Evolutionary conservation across 1,140 invertebrate genomes (phyloP).

Genomic region (Telenomus remus): DNA sequence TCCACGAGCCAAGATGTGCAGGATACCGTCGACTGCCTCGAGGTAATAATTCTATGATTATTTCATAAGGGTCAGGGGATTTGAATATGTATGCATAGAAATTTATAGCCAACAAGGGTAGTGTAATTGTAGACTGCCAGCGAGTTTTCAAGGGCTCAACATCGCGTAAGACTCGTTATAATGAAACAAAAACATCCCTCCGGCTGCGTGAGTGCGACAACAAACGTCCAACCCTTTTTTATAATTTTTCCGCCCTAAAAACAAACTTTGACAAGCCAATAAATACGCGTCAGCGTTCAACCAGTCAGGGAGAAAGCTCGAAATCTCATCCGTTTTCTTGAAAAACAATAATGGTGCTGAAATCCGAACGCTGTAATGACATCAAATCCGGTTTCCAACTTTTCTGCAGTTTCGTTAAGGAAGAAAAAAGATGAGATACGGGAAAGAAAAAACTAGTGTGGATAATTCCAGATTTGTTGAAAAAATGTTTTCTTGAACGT

Average conservation of each 20-base stretch:
- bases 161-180: constrained; percentile 60
- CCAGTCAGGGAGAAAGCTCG: neutral
- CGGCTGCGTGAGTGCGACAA: constrained; percentile 58
- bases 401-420: neutral
- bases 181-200: constrained; percentile 73
- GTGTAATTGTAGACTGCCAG: constrained; percentile 67
- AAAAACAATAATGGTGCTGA: neutral
- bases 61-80: constrained; percentile 67
- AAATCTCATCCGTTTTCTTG: neutral
- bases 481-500: neutral
- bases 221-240: constrained; percentile 60
- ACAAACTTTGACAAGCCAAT: constrained; percentile 7
- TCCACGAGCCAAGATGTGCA: constrained; percentile 56
- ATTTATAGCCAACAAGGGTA: constrained; percentile 69
- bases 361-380: neutral
- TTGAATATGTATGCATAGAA: constrained; percentile 73
- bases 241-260: constrained; percentile 40
- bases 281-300: constrained; percentile 3
- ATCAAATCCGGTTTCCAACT: neutral
- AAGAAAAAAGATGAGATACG: no score
- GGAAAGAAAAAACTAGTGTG: no score
- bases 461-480: neutral
- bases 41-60: constrained; percentile 73
- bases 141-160: constrained; percentile 58
- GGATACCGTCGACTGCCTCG: constrained; percentile 59